Evolutionary conservation across 2,888 invertebrate species (phyloP), one percentile per base, ranked within the genome.

Genomic region (Dexiosoma caninum): DNA sequence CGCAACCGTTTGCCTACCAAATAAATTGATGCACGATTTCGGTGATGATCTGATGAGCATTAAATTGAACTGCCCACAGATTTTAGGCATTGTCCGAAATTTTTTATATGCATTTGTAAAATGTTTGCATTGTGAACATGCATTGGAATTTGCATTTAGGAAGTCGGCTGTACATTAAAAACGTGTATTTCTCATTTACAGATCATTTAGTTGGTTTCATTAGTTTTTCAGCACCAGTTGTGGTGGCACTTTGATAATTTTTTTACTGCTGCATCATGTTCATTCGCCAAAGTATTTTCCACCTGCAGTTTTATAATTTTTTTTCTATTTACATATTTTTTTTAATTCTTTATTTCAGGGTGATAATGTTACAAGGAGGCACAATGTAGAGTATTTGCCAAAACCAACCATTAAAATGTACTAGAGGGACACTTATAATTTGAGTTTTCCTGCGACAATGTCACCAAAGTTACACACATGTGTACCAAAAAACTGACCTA

Each of bases 241-340:
- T 5, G 6, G 6, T 9, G 10, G n/a, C 35, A 10, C 5, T 9
- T 10, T 49, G 27, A 3, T 23, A 1, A 19, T 46, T 32, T 9
- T 57, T 27, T 46, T 3, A 8, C 14, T 32, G 40, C 16, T 40
- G 23, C 23, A 19, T 53, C 10, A 37, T 16, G 5, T 40, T 74
- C 67, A 60, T 60, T 59, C 5, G 32, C 4, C 42, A 59, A 53
- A 40, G 67, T 59, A 23, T 23, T 72, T 19, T 71, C 49, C 66
- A 79, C 74, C 69, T 79, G 62, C 62, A 74, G 32, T 72, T 60
- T 51, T 9, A 64, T n/a, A 57, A 42, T 14, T 1, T 12, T 44
- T 49, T 66, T 72, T n/a, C n/a, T n/a, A n/a, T n/a, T n/a, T n/a
- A n/a, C n/a, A n/a, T n/a, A n/a, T n/a, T n/a, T n/a, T n/a, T n/a